phyloP scores from a whole-genome alignment of 2,888 invertebrate genomes.

The Pristionchus entomophagus region DNA sequence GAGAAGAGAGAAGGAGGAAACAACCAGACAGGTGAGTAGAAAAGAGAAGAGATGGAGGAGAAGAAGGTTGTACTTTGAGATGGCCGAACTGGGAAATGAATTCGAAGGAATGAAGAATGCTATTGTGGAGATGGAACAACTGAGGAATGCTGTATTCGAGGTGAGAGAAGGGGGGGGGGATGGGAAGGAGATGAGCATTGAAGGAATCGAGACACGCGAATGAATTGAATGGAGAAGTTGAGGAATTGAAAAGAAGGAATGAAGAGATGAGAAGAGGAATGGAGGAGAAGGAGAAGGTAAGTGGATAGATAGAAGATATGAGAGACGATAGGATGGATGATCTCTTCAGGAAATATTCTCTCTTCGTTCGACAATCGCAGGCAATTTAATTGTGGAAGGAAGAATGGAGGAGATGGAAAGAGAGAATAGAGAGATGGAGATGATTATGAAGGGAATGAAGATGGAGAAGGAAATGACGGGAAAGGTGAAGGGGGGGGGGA shows the following conservation, averaged over 20 bases:
- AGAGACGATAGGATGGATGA: neutral
- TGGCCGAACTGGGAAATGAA: neutral
- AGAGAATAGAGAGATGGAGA: neutral
- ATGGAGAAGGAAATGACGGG: neutral
- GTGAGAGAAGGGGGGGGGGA: neutral
- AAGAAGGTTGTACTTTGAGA: neutral
- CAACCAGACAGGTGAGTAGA: neutral
- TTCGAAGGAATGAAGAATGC: neutral
- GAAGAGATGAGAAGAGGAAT: neutral
- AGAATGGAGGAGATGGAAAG: neutral
- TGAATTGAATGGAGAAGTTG: constrained; percentile 21
- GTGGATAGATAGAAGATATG: neutral
- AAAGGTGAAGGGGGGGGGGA: neutral
- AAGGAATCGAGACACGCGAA: neutral
- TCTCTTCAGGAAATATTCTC: neutral
- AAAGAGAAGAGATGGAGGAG: neutral
- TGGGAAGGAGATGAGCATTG: neutral
- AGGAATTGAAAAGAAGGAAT: neutral
- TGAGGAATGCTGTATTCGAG: neutral
- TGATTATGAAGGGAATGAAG: neutral
- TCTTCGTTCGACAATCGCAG: neutral
- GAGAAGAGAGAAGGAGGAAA: neutral
- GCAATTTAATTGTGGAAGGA: neutral
- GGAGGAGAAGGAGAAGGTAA: neutral
- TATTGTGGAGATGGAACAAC: neutral